These are phyloP conservation scores for Paramisgurnus dabryanus DNA, from an alignment of 2,113 vertebrate genomes.

Conservation along the genomic window DNA sequence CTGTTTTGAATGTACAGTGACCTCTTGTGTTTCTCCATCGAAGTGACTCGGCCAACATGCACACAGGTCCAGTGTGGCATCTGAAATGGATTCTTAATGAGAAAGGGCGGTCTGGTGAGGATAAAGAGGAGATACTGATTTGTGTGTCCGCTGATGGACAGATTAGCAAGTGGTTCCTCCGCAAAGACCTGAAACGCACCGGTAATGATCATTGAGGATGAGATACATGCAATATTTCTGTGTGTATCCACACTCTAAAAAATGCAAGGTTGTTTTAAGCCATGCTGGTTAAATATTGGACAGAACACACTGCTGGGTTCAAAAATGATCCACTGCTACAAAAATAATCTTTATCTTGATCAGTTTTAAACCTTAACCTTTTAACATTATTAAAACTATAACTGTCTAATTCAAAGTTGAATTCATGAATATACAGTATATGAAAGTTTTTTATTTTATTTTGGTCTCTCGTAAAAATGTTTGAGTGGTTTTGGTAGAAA, in stretches of 20 bases:
- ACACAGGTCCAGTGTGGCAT: conserved; percentile 84
- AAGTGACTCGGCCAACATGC: conserved; percentile 81
- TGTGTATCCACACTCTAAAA: no score
- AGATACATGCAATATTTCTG: not conserved
- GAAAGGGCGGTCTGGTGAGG: conserved; percentile 65
- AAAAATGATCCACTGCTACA: no score
- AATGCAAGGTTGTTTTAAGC: no score
- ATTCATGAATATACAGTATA: no score
- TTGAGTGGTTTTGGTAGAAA: not conserved
- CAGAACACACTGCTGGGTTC: no score
- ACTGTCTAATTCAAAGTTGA: no score
- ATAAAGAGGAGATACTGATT: conserved; percentile 78
- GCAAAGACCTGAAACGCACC: conserved; percentile 78
- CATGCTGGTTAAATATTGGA: no score
- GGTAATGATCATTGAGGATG: conserved; percentile 67
- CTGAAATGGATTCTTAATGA: conserved; percentile 83
- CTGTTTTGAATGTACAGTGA: not conserved
- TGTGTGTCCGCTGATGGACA: conserved; percentile 85
- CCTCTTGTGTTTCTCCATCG: conserved; percentile 1
- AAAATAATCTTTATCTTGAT: no score
- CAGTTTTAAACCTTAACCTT: no score
- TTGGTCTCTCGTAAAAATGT: no score
- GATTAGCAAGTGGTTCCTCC: conserved; percentile 81
- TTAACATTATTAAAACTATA: no score
- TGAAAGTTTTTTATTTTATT: no score